Evolutionary conservation across 2,113 vertebrate genomes (phyloP), one percentile per base, ranked within the genome.

Genomic region (Hypomesus transpacificus): DNA sequence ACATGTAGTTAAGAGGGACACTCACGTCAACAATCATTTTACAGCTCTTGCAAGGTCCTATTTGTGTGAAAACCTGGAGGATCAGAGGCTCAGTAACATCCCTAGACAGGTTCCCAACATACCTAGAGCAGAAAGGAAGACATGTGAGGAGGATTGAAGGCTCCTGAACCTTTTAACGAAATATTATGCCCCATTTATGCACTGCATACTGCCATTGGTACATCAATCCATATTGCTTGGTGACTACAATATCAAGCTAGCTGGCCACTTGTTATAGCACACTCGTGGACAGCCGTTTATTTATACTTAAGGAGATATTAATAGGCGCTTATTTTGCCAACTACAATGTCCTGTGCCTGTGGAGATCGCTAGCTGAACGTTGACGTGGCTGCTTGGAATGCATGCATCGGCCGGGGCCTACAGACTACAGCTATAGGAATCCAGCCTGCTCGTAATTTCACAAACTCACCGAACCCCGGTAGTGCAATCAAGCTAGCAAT

Each of bases 11-110:
- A 8, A 22, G 22, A 62, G 52, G 18, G 14, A 75, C 53, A 93
- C 96, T 97, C 92, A 99, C 97, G 89, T 98, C 97, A 82, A 96
- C 93, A 69, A 98, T 98, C 97, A 99, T 99, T 89, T 98, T 99
- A 93, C 97, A 98, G 91, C 96, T 98, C 90, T 98, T 99, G 92
- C 97, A 99, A 1, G 96, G 96, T 74, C 96, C 97, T 39, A 98
- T 98, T 90, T 99, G 97, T 87, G 95, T 95, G 91, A 99, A 99
- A 9, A 99, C 94, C 88, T 99, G 97, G 57, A 98, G 92, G 85
- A 98, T 98, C 5, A 98, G 94, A 66, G 97, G 95, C 90, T 98
- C 97, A 0, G 96, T 99, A 74, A 98, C 97, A 65, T 99, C 96
- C 89, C 97, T 91, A 69, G 97, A 99, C 85, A 99, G 91, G 90